Evolutionary conservation across 1,140 invertebrate genomes (phyloP).

Genomic region (Zaprionus nigranus): DNA sequence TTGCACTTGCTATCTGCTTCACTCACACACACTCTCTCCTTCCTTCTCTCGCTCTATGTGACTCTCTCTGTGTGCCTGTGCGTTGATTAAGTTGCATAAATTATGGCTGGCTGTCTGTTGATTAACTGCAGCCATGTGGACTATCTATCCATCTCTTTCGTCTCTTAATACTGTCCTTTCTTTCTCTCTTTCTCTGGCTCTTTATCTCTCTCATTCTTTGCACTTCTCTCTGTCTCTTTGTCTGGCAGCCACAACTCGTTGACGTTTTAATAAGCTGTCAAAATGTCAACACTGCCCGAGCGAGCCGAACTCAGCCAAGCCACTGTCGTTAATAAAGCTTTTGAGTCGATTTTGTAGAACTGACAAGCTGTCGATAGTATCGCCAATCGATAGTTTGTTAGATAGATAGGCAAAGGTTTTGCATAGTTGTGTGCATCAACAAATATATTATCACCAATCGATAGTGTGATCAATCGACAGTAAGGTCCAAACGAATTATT

Average conservation of each 20-base stretch:
- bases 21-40: background rate
- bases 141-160: background rate
- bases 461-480: no score
- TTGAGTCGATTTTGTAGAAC: constrained; percentile 33
- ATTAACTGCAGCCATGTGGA: constrained; percentile 54
- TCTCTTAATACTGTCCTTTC: background rate
- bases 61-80: no score
- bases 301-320: constrained; percentile 12
- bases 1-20: background rate
- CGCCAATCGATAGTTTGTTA: background rate
- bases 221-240: constrained; percentile 1
- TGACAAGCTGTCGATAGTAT: background rate
- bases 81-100: constrained; percentile 76
- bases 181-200: background rate
- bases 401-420: no score
- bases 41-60: background rate
- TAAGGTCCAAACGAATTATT: no score
- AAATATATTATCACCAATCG: no score
- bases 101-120: constrained; percentile 57
- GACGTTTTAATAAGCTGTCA: constrained; percentile 76
- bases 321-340: constrained; percentile 19
- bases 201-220: background rate
- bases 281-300: constrained; percentile 42
- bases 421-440: no score
- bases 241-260: constrained; percentile 37